Conservation (phyloP, 1,140 invertebrate species). For the Laupala kohalensis region DNA sequence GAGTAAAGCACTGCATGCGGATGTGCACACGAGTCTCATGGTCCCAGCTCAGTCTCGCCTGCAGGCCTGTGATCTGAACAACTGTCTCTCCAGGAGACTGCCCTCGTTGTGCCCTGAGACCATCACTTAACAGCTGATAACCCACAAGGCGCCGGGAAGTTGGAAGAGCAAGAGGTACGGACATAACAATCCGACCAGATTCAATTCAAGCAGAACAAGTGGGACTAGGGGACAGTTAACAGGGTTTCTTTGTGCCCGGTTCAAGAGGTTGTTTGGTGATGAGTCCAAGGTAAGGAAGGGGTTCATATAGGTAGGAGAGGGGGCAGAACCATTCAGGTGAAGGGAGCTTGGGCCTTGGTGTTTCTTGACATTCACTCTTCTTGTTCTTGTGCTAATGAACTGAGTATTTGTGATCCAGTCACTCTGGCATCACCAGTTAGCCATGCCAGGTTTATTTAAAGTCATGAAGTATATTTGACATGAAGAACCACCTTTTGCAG, state of each 20-base stretch:
- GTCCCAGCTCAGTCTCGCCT: background rate
- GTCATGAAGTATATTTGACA: slow-evolving; percentile 99
- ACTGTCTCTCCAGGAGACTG: background rate
- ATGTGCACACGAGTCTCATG: background rate
- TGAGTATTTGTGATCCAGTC: background rate
- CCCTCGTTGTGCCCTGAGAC: background rate
- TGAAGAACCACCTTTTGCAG: slow-evolving; percentile 93
- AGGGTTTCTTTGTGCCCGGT: background rate
- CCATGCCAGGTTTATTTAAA: slow-evolving; percentile 96
- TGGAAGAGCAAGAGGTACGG: background rate
- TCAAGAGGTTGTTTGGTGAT: background rate
- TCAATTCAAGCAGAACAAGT: background rate
- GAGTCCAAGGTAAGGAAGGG: background rate
- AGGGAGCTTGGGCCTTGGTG: background rate
- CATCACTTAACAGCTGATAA: background rate
- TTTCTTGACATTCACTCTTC: background rate
- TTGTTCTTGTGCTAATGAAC: background rate
- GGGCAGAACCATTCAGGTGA: background rate
- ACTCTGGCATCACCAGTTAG: slow-evolving; percentile 74
- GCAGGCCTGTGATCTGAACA: background rate
- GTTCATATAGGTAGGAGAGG: background rate
- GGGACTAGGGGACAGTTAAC: background rate
- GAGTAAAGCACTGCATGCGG: background rate
- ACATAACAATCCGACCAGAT: background rate
- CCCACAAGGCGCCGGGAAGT: background rate